phyloP scores from a whole-genome alignment of 35 echinoderm and acorn worm species.

The Acanthaster planci region DNA sequence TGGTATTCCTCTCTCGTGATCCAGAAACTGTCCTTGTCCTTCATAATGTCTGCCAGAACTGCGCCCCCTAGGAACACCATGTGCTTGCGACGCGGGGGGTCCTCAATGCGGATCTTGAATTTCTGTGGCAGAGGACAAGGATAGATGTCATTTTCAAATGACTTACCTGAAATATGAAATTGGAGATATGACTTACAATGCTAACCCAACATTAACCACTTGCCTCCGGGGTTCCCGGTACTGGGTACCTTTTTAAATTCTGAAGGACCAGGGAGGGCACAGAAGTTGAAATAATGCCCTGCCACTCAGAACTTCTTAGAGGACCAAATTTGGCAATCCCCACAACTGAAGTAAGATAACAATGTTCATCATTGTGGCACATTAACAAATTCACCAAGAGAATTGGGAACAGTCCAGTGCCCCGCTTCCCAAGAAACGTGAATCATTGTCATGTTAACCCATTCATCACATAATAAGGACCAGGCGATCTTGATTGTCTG shows the following conservation, averaged over 20 bases:
- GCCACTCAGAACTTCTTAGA: conserved; percentile 81
- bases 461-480: too few relatives aligned
- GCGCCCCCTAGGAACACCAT: conserved; percentile 99
- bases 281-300: neutral
- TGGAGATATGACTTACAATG: too few relatives aligned
- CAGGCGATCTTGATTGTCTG: too few relatives aligned
- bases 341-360: neutral
- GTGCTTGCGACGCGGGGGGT: conserved; percentile 97
- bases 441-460: too few relatives aligned
- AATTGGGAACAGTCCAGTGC: too few relatives aligned
- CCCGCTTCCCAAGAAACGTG: too few relatives aligned
- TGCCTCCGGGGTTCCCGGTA: too few relatives aligned
- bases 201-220: too few relatives aligned
- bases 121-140: conserved; percentile 48
- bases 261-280: neutral
- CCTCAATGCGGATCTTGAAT: conserved; percentile 98
- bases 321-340: neutral
- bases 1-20: conserved; percentile 84
- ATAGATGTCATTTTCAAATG: too few relatives aligned
- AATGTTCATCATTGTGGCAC: neutral
- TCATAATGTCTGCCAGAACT: conserved; percentile 98
- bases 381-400: too few relatives aligned
- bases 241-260: too few relatives aligned
- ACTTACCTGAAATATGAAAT: too few relatives aligned
- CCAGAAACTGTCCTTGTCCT: conserved; percentile 93